These are phyloP conservation scores for Hydropsyche tenuis DNA, from an alignment of 1,140 invertebrate genomes.

Conservation along the genomic window DNA sequence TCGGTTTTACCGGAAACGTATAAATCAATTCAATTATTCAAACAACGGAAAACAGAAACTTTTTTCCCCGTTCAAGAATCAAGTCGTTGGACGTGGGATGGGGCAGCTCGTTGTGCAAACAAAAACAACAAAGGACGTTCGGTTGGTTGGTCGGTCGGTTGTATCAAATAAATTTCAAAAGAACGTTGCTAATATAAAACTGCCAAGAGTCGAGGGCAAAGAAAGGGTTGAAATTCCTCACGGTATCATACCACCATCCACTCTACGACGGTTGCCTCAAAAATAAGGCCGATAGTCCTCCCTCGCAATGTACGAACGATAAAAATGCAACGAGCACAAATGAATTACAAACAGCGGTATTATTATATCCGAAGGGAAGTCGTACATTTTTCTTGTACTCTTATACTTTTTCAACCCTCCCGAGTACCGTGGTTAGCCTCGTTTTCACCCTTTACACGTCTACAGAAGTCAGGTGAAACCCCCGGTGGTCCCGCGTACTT, in stretches of 20 bases:
- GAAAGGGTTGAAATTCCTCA: slow-evolving; percentile 46
- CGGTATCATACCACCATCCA: slow-evolving; percentile 25
- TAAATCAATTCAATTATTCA: slow-evolving; percentile 29
- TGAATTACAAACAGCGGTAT: slow-evolving; percentile 50
- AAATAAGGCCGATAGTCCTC: too few relatives aligned
- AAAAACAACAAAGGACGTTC: slow-evolving; percentile 6
- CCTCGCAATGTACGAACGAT: not conserved
- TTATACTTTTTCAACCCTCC: slow-evolving; percentile 38
- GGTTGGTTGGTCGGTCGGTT: slow-evolving; percentile 10
- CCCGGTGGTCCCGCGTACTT: slow-evolving; percentile 3
- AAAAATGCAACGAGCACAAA: slow-evolving; percentile 46
- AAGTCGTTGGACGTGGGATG: not conserved
- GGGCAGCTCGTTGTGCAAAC: not conserved
- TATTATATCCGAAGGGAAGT: slow-evolving; percentile 51
- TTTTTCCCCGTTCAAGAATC: not conserved
- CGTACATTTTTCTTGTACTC: slow-evolving; percentile 45
- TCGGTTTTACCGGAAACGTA: slow-evolving; percentile 22
- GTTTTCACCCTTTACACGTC: slow-evolving; percentile 22
- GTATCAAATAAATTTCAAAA: slow-evolving; percentile 50
- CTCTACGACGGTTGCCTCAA: not conserved
- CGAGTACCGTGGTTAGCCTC: slow-evolving; percentile 40
- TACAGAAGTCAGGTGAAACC: not conserved
- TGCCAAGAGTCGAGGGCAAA: slow-evolving; percentile 35
- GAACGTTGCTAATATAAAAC: slow-evolving; percentile 49
- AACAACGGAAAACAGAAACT: slow-evolving; percentile 18